Conservation (phyloP, 1,140 invertebrate genomes). For the Cepaea nemoralis region DNA sequence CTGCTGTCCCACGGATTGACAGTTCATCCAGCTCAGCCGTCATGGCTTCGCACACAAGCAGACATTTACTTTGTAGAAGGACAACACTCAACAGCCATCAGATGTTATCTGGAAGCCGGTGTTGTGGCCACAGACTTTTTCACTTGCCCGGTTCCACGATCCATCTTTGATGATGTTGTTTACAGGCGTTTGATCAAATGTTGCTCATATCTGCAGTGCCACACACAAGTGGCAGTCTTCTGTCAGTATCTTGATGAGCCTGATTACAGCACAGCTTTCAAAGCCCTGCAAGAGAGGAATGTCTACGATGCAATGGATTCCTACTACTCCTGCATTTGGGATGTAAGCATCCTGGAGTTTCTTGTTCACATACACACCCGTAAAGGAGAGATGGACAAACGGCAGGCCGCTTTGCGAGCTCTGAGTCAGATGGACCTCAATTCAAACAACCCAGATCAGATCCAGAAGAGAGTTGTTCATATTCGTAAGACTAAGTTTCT, state of each 20-base stretch:
- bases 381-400: slow-evolving; percentile 45
- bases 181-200: slow-evolving; percentile 90
- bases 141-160: slow-evolving; percentile 80
- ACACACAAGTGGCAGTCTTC: slow-evolving; percentile 90
- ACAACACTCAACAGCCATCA: slow-evolving; percentile 85
- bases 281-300: slow-evolving; percentile 82
- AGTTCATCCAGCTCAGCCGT: slow-evolving; percentile 81
- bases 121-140: slow-evolving; percentile 89
- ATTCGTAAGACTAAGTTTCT: slow-evolving; percentile 88
- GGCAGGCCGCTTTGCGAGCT: slow-evolving; percentile 76
- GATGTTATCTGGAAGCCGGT: slow-evolving; percentile 87
- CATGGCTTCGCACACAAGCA: slow-evolving; percentile 87
- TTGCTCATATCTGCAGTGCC: slow-evolving; percentile 86
- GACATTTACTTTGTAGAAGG: slow-evolving; percentile 86
- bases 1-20: slow-evolving; percentile 80
- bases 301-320: slow-evolving; percentile 91
- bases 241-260: slow-evolving; percentile 95
- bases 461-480: slow-evolving; percentile 90
- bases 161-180: slow-evolving; percentile 78
- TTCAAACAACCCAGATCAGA: slow-evolving; percentile 95
- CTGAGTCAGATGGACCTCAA: slow-evolving; percentile 93
- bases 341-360: slow-evolving; percentile 92
- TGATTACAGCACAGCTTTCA: slow-evolving; percentile 91
- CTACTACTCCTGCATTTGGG: slow-evolving; percentile 95
- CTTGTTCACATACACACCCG: slow-evolving; percentile 76